Evolutionary conservation across 2,113 vertebrate genomes (phyloP).

Genomic region (Coregonus clupeaformis): DNA sequence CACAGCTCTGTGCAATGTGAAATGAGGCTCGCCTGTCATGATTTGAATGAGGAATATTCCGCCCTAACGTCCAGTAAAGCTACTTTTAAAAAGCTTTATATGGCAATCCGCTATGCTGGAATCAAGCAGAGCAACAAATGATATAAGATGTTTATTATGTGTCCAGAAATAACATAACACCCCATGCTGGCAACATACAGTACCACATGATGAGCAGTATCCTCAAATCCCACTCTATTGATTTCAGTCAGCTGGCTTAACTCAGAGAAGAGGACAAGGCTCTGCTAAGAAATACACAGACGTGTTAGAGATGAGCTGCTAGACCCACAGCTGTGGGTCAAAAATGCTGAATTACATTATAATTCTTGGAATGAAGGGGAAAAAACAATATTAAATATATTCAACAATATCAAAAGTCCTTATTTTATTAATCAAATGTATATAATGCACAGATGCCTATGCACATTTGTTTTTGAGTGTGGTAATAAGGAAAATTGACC

Average conservation of each 20-base stretch:
- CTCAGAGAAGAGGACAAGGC: background rate
- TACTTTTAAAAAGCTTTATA: background rate
- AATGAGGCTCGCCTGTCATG: background rate
- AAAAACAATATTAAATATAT: no score
- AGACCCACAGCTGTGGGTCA: background rate
- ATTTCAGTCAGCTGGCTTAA: slow-evolving; percentile 35
- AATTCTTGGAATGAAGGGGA: no score
- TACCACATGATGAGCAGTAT: slow-evolving; percentile 3
- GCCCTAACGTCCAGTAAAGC: background rate
- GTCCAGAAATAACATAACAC: slow-evolving; percentile 22
- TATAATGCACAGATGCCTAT: no score
- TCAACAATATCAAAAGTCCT: no score
- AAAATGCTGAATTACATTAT: background rate
- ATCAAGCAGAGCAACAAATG: slow-evolving; percentile 17
- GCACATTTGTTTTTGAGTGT: background rate
- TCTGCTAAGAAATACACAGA: background rate
- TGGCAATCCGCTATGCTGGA: slow-evolving; percentile 19
- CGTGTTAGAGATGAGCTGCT: background rate
- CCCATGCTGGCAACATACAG: slow-evolving; percentile 5
- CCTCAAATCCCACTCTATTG: slow-evolving; percentile 35
- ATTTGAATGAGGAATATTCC: background rate
- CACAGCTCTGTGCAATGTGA: background rate
- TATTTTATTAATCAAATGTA: background rate
- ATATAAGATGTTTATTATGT: slow-evolving; percentile 26
- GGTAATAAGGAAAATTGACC: background rate